phyloP scores from a whole-genome alignment of 2,888 invertebrate genomes.

The Acanthosepion pharaonis region DNA sequence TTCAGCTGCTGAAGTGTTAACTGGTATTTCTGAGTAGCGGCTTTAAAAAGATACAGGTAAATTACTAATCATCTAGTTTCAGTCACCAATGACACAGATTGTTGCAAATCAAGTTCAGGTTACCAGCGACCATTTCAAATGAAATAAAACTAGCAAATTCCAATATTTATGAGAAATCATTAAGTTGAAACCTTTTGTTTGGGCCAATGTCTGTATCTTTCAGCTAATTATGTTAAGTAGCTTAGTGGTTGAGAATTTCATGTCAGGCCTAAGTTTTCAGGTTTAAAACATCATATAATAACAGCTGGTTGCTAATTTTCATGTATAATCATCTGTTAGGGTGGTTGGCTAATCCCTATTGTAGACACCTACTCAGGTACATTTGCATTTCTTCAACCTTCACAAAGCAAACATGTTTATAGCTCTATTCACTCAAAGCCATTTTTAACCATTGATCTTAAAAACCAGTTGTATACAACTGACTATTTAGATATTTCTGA shows the following conservation, averaged over 20 bases:
- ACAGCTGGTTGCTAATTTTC: too few relatives aligned
- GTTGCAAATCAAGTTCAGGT: background rate
- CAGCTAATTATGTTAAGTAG: background rate
- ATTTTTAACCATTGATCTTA: too few relatives aligned
- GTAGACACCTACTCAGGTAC: too few relatives aligned
- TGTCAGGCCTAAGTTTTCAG: background rate
- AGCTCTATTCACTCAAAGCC: too few relatives aligned
- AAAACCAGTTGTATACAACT: too few relatives aligned
- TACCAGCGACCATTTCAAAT: background rate
- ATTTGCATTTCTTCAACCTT: too few relatives aligned
- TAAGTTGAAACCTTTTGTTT: background rate
- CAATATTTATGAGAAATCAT: background rate
- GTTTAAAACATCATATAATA: background rate
- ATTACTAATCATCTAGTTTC: background rate
- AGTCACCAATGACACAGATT: background rate
- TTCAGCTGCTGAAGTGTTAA: background rate
- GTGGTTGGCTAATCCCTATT: too few relatives aligned
- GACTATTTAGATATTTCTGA: too few relatives aligned
- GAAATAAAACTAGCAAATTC: background rate
- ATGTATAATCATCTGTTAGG: too few relatives aligned
- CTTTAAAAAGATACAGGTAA: background rate
- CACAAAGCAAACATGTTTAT: too few relatives aligned
- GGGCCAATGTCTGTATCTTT: background rate
- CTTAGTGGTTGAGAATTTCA: background rate
- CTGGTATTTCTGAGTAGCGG: background rate